These are phyloP conservation scores for Helicorthomorpha holstii DNA, from an alignment of 1,140 invertebrate species.

Conservation along the genomic window DNA sequence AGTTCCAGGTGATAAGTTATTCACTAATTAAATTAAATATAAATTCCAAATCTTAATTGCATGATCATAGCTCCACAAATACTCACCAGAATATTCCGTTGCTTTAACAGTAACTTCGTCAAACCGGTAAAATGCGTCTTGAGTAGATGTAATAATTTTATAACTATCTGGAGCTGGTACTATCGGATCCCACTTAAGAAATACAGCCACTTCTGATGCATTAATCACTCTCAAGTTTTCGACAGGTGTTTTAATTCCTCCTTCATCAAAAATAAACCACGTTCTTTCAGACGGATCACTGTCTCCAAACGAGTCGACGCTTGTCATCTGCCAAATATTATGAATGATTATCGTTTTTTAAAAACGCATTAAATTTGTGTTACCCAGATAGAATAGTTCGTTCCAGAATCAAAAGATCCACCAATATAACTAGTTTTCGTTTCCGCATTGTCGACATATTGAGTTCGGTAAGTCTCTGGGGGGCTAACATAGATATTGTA, in stretches of 20 bases:
- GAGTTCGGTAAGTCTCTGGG: slow-evolving; percentile 26
- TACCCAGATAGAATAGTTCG: slow-evolving; percentile 57
- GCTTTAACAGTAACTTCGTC: neutral
- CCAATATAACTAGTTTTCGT: slow-evolving; percentile 32
- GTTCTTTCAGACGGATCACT: slow-evolving; percentile 33
- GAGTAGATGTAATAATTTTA: neutral
- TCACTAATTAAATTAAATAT: slow-evolving; percentile 19
- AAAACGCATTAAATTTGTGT: slow-evolving; percentile 18
- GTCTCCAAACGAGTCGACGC: slow-evolving; percentile 40
- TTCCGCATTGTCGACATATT: slow-evolving; percentile 17
- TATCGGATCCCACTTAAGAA: slow-evolving; percentile 39
- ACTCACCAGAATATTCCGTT: neutral
- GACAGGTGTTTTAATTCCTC: slow-evolving; percentile 39
- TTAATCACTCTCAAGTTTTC: slow-evolving; percentile 32
- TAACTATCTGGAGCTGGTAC: slow-evolving; percentile 33
- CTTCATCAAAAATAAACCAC: slow-evolving; percentile 9
- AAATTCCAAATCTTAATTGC: neutral
- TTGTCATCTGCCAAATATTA: slow-evolving; percentile 38
- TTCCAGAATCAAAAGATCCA: slow-evolving; percentile 37
- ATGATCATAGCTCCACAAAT: neutral
- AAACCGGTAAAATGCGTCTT: slow-evolving; percentile 16
- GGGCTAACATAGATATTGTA: slow-evolving; percentile 45
- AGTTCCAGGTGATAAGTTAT: slow-evolving; percentile 37
- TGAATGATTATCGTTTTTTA: too few relatives aligned
- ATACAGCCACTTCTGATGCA: slow-evolving; percentile 32